Percentiles rank a stretch among this genome's conserved stretches.
phyloP scores from a whole-genome alignment of 1,140 invertebrate genomes.

The Carposina sasakii region DNA sequence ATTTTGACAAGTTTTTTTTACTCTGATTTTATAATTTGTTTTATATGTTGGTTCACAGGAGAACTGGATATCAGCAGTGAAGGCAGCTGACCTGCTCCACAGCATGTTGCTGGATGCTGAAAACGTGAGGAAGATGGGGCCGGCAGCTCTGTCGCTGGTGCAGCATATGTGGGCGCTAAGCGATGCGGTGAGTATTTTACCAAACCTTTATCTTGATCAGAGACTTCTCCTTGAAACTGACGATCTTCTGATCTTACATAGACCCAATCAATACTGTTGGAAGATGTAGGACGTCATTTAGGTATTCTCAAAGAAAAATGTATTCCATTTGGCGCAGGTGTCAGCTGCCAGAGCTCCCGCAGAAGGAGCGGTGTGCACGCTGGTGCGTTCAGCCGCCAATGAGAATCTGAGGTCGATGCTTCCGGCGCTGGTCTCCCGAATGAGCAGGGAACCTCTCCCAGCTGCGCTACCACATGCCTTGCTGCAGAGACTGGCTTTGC shows the following conservation, averaged over 20 bases:
- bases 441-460: conserved; percentile 42
- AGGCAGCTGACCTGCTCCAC: conserved; percentile 57
- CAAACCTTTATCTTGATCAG: too few species aligned
- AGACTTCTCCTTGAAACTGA: too few species aligned
- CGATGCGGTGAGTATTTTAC: conserved; percentile 52
- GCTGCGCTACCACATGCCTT: conserved; percentile 53
- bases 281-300: too few species aligned
- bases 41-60: too few species aligned
- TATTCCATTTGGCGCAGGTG: conserved; percentile 38
- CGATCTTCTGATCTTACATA: too few species aligned
- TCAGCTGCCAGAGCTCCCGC: conserved; percentile 51
- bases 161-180: conserved; percentile 62
- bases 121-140: conserved; percentile 46
- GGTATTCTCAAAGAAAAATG: too few species aligned
- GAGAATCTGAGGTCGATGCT: conserved; percentile 43
- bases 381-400: conserved; percentile 42
- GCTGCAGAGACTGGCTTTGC: conserved; percentile 48
- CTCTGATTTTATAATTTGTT: too few species aligned
- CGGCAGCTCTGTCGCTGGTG: conserved; percentile 48
- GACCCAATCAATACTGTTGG: too few species aligned
- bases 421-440: conserved; percentile 40
- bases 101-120: conserved; percentile 45
- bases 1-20: too few species aligned
- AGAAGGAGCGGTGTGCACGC: conserved; percentile 55
- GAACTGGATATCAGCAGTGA: conserved; percentile 63